phyloP scores from a whole-genome alignment of 1,140 invertebrate species.

The Vollenhovia emeryi region DNA sequence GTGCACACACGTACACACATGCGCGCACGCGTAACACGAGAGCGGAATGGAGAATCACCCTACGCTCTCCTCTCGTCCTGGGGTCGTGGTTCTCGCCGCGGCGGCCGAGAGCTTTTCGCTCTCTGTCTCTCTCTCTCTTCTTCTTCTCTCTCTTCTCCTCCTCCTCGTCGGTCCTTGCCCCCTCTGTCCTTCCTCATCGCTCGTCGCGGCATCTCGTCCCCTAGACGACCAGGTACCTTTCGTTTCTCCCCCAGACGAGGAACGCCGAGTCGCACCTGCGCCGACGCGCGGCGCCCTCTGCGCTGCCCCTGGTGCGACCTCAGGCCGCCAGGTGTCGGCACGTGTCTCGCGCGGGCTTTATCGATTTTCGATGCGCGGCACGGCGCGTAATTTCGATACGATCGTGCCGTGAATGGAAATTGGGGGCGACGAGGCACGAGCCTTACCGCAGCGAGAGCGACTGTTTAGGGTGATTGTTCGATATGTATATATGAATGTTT shows the following conservation, averaged over 20 bases:
- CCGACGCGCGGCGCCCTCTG: not conserved
- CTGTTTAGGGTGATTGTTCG: not conserved
- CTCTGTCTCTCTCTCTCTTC: too few relatives aligned
- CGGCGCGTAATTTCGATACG: not conserved
- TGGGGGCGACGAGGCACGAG: not conserved
- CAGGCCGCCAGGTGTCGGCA: slow-evolving; percentile 19
- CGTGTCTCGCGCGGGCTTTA: not conserved
- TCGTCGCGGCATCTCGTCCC: not conserved
- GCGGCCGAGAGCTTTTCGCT: not conserved
- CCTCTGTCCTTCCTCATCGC: not conserved
- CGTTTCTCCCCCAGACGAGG: slow-evolving; percentile 33
- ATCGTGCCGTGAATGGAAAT: slow-evolving; percentile 9
- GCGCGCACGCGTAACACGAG: not conserved
- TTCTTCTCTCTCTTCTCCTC: slow-evolving; percentile 24
- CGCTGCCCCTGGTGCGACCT: not conserved
- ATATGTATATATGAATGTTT: too few relatives aligned
- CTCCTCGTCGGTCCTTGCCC: not conserved
- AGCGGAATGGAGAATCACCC: slow-evolving; percentile 8
- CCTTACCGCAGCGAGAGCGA: not conserved
- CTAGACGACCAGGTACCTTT: slow-evolving; percentile 31
- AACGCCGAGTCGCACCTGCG: not conserved
- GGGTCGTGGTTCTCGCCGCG: slow-evolving; percentile 50
- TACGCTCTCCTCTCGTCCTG: slow-evolving; percentile 26
- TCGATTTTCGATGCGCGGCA: slow-evolving; percentile 48
- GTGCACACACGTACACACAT: slow-evolving; percentile 30